These are phyloP conservation scores for Piprites chloris DNA, from an alignment of 2,113 vertebrate genomes.

Conservation along the genomic window DNA sequence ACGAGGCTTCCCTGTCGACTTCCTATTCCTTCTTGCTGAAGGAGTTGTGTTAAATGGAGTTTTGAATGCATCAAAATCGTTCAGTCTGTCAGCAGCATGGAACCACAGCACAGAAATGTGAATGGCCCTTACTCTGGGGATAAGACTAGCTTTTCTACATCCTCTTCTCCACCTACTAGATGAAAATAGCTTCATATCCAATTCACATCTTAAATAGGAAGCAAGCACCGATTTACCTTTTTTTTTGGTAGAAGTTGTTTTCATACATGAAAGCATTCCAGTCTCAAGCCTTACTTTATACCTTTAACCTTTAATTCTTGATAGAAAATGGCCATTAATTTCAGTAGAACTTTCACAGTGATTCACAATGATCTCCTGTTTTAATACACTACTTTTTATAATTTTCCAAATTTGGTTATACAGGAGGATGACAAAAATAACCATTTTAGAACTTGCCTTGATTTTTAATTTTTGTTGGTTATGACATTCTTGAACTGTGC, in stretches of 20 bases:
- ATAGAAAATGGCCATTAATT: background rate
- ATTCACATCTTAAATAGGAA: background rate
- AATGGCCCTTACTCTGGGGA: background rate
- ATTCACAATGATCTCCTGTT: background rate
- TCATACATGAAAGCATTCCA: background rate
- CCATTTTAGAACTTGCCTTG: background rate
- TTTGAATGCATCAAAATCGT: background rate
- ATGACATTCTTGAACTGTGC: background rate
- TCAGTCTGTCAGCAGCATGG: background rate
- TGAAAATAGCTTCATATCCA: background rate
- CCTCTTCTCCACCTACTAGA: background rate
- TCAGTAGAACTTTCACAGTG: background rate
- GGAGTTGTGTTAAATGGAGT: background rate
- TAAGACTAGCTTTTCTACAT: background rate
- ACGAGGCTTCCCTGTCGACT: background rate
- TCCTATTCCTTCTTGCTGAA: background rate
- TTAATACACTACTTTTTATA: background rate
- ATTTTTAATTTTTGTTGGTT: background rate
- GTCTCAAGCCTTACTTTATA: background rate
- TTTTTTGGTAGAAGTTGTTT: background rate
- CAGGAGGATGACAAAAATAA: background rate
- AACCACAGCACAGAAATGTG: background rate
- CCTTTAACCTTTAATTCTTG: background rate
- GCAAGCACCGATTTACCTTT: background rate
- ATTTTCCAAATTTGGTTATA: background rate